These are phyloP conservation scores for Hydropotes inermis DNA, from an alignment of 2,113 vertebrate species.

Conservation along the genomic window DNA sequence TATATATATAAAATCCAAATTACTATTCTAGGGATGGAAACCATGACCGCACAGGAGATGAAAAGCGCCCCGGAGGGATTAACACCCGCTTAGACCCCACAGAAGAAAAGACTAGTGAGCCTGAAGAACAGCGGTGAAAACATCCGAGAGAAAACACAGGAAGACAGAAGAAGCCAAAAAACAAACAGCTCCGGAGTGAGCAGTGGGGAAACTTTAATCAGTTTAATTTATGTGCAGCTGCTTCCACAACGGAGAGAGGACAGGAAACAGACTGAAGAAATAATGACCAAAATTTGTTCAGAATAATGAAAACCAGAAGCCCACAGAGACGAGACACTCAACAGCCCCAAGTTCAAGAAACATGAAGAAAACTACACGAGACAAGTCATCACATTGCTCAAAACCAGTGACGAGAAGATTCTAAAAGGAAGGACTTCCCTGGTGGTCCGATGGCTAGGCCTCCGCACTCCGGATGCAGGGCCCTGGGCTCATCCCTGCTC, in stretches of 20 bases:
- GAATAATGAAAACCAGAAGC: background rate
- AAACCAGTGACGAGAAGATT: too few species aligned
- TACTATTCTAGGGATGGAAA: background rate
- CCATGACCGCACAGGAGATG: fast-evolving
- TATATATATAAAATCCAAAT: background rate
- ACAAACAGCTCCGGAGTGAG: fast-evolving
- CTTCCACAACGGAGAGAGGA: background rate
- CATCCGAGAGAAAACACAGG: too few species aligned
- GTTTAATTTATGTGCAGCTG: fast-evolving
- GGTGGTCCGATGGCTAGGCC: background rate
- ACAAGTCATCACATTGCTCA: fast-evolving
- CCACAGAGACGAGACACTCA: fast-evolving
- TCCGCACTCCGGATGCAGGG: fast-evolving
- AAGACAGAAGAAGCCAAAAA: fast-evolving
- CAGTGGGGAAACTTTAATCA: fast-evolving
- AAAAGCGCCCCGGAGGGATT: background rate
- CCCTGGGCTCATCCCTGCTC: background rate
- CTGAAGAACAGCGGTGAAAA: fast-evolving
- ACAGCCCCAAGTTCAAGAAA: background rate
- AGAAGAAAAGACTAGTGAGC: background rate
- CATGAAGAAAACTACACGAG: fast-evolving
- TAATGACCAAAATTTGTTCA: fast-evolving
- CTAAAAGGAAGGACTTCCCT: background rate
- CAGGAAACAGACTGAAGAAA: background rate
- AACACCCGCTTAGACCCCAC: fast-evolving